Evolutionary conservation across 2,888 invertebrate species (phyloP).

Genomic region (Dolichopus griseipennis): DNA sequence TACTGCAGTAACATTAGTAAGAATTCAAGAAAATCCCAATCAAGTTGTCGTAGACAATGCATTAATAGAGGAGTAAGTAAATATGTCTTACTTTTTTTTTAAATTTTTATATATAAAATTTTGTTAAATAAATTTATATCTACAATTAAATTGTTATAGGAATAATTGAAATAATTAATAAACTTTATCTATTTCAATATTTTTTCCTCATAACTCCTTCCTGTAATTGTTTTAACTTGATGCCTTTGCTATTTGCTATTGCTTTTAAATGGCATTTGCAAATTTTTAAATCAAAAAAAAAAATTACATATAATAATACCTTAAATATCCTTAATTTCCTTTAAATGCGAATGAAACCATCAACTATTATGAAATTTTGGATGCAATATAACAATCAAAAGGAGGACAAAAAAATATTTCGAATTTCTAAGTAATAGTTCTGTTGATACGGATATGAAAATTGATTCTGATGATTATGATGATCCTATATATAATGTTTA

Average conservation of each 20-base stretch:
- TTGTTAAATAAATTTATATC: background rate
- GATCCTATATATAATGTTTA: conserved; percentile 24
- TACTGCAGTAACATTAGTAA: conserved; percentile 69
- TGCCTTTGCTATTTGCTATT: background rate
- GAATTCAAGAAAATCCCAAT: conserved; percentile 45
- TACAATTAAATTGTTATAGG: background rate
- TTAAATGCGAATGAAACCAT: conserved; percentile 10
- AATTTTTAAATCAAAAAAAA: background rate
- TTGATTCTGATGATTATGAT: conserved; percentile 19
- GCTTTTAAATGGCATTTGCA: conserved; percentile 2
- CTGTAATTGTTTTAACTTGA: background rate
- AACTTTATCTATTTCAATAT: background rate
- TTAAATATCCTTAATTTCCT: conserved; percentile 12
- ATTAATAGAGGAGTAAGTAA: conserved; percentile 55
- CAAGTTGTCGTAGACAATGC: conserved; percentile 41
- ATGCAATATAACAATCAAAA: conserved; percentile 22
- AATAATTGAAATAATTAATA: background rate
- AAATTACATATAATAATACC: background rate
- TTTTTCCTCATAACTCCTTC: background rate
- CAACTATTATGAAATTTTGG: background rate
- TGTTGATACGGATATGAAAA: conserved; percentile 19
- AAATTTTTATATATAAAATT: background rate
- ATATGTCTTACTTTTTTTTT: background rate
- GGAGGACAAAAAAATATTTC: conserved; percentile 46
- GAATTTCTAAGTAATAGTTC: conserved; percentile 50